Evolutionary conservation across 2,888 invertebrate genomes (phyloP).

Genomic region (Pachymerium ferrugineum): DNA sequence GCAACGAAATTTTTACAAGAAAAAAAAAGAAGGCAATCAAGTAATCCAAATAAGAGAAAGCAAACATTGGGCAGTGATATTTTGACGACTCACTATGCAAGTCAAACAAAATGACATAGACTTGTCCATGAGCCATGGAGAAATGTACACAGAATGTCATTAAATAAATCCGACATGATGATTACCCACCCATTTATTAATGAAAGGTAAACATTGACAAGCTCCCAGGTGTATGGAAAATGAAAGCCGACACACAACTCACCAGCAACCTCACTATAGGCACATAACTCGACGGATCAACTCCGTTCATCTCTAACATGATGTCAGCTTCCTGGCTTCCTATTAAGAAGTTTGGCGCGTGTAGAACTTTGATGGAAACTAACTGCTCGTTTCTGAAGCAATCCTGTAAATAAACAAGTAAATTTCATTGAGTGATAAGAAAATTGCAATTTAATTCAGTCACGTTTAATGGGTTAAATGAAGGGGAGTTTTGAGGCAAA

Average conservation of each 20-base stretch:
- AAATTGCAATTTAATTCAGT: neutral
- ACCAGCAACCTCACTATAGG: conserved; percentile 32
- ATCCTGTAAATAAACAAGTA: neutral
- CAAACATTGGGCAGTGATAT: neutral
- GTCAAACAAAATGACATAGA: neutral
- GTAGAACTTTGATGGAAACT: conserved; percentile 33
- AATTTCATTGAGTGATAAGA: neutral
- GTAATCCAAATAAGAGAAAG: neutral
- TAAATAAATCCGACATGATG: neutral
- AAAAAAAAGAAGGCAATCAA: too few relatives aligned
- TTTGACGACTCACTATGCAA: neutral
- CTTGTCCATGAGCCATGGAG: neutral
- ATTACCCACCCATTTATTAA: conserved; percentile 2
- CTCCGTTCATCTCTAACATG: conserved; percentile 30
- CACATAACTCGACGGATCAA: conserved; percentile 27
- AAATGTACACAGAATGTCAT: neutral
- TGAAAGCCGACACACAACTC: neutral
- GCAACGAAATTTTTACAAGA: too few relatives aligned
- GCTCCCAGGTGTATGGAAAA: conserved; percentile 2
- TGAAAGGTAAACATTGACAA: neutral
- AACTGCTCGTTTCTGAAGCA: conserved; percentile 16
- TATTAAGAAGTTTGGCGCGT: conserved; percentile 30
- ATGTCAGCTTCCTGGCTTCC: conserved; percentile 35
- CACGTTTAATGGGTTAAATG: too few relatives aligned
- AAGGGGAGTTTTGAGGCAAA: too few relatives aligned